These are phyloP conservation scores for Thaumetopoea pityocampa DNA, from an alignment of 1,140 invertebrate genomes.

Conservation along the genomic window DNA sequence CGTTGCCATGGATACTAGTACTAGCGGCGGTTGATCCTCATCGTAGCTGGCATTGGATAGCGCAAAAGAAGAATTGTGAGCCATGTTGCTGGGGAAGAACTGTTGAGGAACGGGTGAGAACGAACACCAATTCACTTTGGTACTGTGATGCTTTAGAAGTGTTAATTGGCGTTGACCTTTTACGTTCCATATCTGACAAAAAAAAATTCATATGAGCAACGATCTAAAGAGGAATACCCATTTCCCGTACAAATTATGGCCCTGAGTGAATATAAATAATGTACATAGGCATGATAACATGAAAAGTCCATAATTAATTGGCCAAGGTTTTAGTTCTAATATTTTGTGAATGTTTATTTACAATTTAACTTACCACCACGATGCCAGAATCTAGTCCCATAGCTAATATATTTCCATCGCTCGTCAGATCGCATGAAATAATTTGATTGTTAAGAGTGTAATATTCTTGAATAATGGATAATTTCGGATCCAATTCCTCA, in stretches of 20 bases:
- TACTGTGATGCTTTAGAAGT: slow-evolving; percentile 54
- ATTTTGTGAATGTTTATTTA: slow-evolving; percentile 4
- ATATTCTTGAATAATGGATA: slow-evolving; percentile 42
- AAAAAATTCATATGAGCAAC: neutral
- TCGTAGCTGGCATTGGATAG: slow-evolving; percentile 17
- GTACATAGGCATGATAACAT: too few relatives aligned
- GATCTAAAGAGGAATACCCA: too few relatives aligned
- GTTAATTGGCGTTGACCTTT: slow-evolving; percentile 41
- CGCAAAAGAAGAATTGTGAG: slow-evolving; percentile 3
- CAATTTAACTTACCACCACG: slow-evolving; percentile 42
- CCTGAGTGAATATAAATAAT: too few relatives aligned
- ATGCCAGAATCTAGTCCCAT: slow-evolving; percentile 56
- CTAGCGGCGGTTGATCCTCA: slow-evolving; percentile 46
- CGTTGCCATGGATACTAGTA: slow-evolving; percentile 52
- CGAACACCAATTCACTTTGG: slow-evolving; percentile 48
- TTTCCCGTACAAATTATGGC: too few relatives aligned
- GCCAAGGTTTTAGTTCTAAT: too few relatives aligned
- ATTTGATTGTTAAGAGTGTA: slow-evolving; percentile 49
- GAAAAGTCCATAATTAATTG: too few relatives aligned
- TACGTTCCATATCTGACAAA: slow-evolving; percentile 56
- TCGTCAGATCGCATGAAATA: slow-evolving; percentile 48
- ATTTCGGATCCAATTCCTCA: slow-evolving; percentile 24
- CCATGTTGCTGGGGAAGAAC: slow-evolving; percentile 21
- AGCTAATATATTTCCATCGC: slow-evolving; percentile 51
- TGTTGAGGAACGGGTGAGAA: slow-evolving; percentile 52